Percentiles rank a stretch among this genome's conserved stretches.
phyloP scores from a whole-genome alignment of 2,797 vertebrate species.

The Notoglanidium macrostoma region DNA sequence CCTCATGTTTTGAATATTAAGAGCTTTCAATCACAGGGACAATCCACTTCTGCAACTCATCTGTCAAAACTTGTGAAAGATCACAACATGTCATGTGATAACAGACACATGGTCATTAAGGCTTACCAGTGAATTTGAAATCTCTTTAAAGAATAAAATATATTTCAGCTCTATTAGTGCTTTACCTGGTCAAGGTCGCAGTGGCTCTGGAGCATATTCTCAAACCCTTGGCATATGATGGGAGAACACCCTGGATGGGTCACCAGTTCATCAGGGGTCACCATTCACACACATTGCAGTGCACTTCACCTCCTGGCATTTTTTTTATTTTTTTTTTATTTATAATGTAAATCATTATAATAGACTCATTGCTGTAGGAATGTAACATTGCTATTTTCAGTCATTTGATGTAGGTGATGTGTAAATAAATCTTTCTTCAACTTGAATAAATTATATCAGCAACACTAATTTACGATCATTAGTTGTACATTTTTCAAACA shows the following conservation, averaged over 20 bases:
- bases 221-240: neutral
- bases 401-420: neutral
- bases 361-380: neutral
- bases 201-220: neutral
- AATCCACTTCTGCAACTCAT: slow-evolving; percentile 30
- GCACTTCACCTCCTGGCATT: neutral
- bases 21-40: slow-evolving; percentile 44
- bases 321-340: neutral
- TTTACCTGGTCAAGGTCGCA: neutral
- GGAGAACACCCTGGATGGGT: neutral
- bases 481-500: neutral
- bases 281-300: neutral
- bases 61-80: slow-evolving; percentile 49
- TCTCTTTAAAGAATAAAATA: neutral
- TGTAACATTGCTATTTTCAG: neutral
- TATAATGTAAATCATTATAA: neutral
- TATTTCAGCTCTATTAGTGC: neutral
- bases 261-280: neutral
- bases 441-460: neutral
- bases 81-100: slow-evolving; percentile 1
- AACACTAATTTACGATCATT: neutral
- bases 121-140: neutral
- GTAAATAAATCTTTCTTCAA: neutral
- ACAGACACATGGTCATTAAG: neutral
- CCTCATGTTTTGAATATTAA: slow-evolving; percentile 62